Evolutionary conservation across 1,140 invertebrate genomes (phyloP), one percentile per base, ranked within the genome.

Genomic region (Tetramorium parvispinum): DNA sequence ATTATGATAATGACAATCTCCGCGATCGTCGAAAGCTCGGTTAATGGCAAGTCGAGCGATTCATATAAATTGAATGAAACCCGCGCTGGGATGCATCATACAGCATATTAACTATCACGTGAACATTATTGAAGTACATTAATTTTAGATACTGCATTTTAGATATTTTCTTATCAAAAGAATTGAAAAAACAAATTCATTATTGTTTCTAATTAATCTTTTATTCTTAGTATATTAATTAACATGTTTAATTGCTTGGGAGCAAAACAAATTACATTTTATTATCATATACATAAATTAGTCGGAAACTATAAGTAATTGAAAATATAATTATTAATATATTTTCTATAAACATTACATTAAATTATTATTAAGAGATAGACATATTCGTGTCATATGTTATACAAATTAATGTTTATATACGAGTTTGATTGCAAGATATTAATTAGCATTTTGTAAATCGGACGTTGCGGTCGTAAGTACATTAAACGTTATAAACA

Each of bases 1-100:
- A 87, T 90, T 87, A 90, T 90, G 89, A 90, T 90, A 90, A 90
- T 88, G 79, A 55, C 61, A 77, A 89, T 85, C 43, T 85, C 27
- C 3, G n/a, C 81, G 61, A 89, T 87, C 68, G 57, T 32, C 63
- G 55, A 85, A 90, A 89, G 76, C 79, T 83, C 40, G 63, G 61
- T 70, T 89, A 90, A 90, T 89, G 55, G 81, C 10, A 61, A 85
- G 65, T 87, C 68, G 73, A 82, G 55, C 51, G 68, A 89, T 87
- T 87, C 78, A 61, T 89, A 85, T 71, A 89, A 90, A 90, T 87
- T 68, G 55, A 83, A 82, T 73, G 27, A 82, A 75, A 83, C 37
- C 7, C 1, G 13, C n/a, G 1, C 21, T 32, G 7, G 5, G 18
- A 18, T 46, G 24, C 51, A n/a, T 68, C 3, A 27, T 18, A 66